Conservation (phyloP, 2,797 vertebrate genomes). For the Chaenodraco wilsoni region DNA sequence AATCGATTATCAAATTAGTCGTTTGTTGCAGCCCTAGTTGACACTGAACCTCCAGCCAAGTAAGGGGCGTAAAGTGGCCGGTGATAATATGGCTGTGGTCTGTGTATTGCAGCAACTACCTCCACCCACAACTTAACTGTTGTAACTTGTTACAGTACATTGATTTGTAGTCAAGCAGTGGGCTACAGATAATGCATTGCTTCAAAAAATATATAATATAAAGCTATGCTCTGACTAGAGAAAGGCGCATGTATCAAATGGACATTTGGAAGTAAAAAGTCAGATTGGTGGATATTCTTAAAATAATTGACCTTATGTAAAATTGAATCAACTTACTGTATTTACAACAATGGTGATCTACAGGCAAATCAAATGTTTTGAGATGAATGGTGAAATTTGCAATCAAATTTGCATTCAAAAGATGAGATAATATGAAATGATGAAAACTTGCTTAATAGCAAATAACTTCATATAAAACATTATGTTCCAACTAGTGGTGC, state of each 20-base stretch:
- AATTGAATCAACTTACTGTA: background rate
- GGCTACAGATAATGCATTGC: background rate
- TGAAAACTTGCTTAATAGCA: background rate
- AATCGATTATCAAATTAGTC: too few relatives aligned
- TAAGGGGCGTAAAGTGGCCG: background rate
- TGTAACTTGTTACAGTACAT: constrained; percentile 27
- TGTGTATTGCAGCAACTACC: background rate
- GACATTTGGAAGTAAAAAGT: background rate
- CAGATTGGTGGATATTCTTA: background rate
- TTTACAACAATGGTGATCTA: background rate
- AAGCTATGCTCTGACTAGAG: background rate
- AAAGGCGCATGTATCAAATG: background rate
- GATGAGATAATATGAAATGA: background rate
- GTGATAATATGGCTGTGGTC: background rate
- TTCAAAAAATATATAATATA: background rate
- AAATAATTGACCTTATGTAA: background rate
- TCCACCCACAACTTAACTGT: constrained; percentile 4
- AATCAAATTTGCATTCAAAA: background rate
- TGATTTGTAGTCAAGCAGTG: constrained; percentile 13
- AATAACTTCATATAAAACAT: background rate
- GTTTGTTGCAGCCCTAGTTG: background rate
- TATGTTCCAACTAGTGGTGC: background rate
- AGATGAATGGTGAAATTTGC: background rate
- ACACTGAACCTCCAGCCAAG: background rate
- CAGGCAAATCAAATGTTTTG: background rate